Percentiles rank a stretch among this genome's conserved stretches.
phyloP scores from a whole-genome alignment of 2,113 vertebrate genomes.

The Chroicocephalus ridibundus region DNA sequence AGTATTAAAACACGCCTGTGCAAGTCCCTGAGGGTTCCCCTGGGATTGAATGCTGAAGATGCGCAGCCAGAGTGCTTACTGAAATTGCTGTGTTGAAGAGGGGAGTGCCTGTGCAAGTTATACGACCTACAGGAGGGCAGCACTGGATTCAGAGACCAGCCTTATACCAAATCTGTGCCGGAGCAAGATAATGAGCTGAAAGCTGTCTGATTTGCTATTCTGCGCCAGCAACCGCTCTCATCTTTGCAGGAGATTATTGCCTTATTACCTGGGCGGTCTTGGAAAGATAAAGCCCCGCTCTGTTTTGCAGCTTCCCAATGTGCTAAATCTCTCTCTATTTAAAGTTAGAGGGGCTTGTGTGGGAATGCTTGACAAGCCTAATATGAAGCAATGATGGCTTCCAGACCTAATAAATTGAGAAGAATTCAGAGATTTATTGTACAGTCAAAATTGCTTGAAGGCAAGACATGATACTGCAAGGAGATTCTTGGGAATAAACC shows the following conservation, averaged over 20 bases:
- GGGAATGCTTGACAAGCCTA: background rate
- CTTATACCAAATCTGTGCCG: background rate
- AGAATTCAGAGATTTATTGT: slow-evolving; percentile 4
- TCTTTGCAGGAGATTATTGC: slow-evolving; percentile 10
- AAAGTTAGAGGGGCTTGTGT: background rate
- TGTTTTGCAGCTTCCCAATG: background rate
- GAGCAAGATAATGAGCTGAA: background rate
- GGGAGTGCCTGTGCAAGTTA: background rate
- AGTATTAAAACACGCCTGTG: background rate
- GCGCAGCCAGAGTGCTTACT: background rate
- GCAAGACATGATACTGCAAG: background rate
- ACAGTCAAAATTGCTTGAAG: slow-evolving; percentile 19
- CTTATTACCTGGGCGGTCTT: background rate
- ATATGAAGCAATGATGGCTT: slow-evolving; percentile 16
- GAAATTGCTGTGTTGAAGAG: background rate
- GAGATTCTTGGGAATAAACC: slow-evolving; percentile 27
- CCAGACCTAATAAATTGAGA: slow-evolving; percentile 11
- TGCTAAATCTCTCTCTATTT: background rate
- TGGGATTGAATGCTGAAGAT: background rate
- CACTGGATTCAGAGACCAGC: background rate
- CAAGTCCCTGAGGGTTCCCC: background rate
- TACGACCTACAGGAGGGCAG: background rate
- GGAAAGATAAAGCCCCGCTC: background rate
- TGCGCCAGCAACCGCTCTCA: background rate
- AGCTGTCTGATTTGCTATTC: background rate